phyloP scores from a whole-genome alignment of 2,797 vertebrate species.

The Gephyroberyx darwinii region DNA sequence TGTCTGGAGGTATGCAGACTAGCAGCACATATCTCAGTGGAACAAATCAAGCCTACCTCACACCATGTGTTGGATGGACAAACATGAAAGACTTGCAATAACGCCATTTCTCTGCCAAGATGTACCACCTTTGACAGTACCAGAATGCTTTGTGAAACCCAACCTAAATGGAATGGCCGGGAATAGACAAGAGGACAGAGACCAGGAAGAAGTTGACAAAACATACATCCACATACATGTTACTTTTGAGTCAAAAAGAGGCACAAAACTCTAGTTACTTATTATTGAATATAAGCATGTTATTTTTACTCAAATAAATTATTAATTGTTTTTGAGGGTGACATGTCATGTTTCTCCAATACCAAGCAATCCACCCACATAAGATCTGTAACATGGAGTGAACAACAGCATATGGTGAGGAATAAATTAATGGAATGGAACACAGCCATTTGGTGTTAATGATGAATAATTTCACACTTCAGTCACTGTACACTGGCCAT shows the following conservation, averaged over 20 bases:
- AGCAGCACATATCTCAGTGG: slow-evolving; percentile 10
- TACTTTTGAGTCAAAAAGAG: background rate
- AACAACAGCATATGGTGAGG: slow-evolving; percentile 58
- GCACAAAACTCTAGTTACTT: background rate
- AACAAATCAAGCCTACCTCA: slow-evolving; percentile 9
- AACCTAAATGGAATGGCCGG: slow-evolving; percentile 9
- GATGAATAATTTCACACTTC: slow-evolving; percentile 88
- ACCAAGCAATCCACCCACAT: slow-evolving; percentile 46
- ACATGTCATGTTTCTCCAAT: slow-evolving; percentile 29
- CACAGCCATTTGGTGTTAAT: slow-evolving; percentile 56
- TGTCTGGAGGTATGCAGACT: slow-evolving; percentile 18
- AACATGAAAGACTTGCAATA: slow-evolving; percentile 34
- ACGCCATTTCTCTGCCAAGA: slow-evolving; percentile 36
- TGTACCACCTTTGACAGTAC: slow-evolving; percentile 19
- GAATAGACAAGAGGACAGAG: background rate
- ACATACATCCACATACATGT: slow-evolving; percentile 26
- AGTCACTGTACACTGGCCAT: slow-evolving; percentile 98
- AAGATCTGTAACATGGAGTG: slow-evolving; percentile 55
- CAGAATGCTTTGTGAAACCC: slow-evolving; percentile 11
- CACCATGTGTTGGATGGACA: slow-evolving; percentile 26
- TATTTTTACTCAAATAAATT: slow-evolving; percentile 8
- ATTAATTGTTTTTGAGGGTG: slow-evolving; percentile 29
- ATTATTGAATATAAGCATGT: background rate
- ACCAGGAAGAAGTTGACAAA: slow-evolving; percentile 13
- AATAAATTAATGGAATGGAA: slow-evolving; percentile 74